A percentile compares a stretch with the other conserved stretches of the same genome.
These are phyloP conservation scores for Drosophila neotestacea DNA, from an alignment of 2,888 invertebrate species.

Conservation along the genomic window DNA sequence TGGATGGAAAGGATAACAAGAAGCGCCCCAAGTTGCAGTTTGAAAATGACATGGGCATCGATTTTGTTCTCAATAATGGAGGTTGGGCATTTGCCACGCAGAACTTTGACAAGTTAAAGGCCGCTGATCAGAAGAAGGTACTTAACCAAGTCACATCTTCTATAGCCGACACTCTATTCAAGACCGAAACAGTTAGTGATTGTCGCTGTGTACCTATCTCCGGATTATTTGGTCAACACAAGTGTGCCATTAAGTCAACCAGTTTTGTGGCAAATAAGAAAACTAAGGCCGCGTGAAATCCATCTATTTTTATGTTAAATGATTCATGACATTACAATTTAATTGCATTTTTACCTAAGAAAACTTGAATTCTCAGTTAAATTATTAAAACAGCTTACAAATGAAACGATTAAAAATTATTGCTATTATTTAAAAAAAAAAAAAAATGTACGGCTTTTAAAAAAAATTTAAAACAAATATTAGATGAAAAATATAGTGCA, in stretches of 20 bases:
- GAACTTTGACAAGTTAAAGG: constrained; percentile 76
- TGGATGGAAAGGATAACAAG: constrained; percentile 88
- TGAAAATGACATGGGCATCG: constrained; percentile 88
- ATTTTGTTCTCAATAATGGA: constrained; percentile 87
- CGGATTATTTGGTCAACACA: constrained; percentile 82
- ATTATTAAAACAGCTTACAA: constrained; percentile 8
- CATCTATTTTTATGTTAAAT: neutral
- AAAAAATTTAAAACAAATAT: too few species aligned
- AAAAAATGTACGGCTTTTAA: too few species aligned
- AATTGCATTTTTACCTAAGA: constrained; percentile 11
- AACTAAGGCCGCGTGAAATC: constrained; percentile 62
- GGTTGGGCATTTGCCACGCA: constrained; percentile 84
- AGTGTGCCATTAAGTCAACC: constrained; percentile 79
- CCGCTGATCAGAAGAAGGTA: constrained; percentile 77
- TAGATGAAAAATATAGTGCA: too few species aligned
- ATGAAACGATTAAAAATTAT: neutral
- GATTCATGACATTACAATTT: constrained; percentile 1
- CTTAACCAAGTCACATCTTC: constrained; percentile 78
- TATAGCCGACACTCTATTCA: constrained; percentile 84
- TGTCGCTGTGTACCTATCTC: constrained; percentile 76
- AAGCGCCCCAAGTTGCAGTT: constrained; percentile 87
- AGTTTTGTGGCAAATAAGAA: constrained; percentile 82
- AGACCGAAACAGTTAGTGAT: constrained; percentile 83
- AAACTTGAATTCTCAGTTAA: constrained; percentile 8
- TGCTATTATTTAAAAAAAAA: too few species aligned